Base-by-base conservation (phyloP, 2,113 vertebrate species). In the Paracanthobrama guichenoti region DNA sequence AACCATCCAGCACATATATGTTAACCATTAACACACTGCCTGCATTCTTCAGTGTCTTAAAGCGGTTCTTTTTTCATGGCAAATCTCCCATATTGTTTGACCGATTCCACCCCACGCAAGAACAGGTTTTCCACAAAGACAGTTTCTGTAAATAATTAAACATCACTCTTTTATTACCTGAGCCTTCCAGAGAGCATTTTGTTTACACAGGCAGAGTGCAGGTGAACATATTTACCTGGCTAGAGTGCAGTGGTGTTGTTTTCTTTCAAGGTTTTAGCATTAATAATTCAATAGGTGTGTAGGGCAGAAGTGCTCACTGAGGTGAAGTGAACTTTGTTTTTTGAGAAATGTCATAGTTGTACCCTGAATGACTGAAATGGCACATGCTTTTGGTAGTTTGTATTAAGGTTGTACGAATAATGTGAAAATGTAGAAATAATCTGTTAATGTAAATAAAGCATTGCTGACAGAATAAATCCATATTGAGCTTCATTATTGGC, bases 91-190 rank as follows among this genome's bases (percentile, higher is more conserved):
- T 46, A 50, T 75, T 84, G 83, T 85, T 44, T 57, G 74, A 62
- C 53, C 4, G 16, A 77, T 16, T 53, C 62, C 8, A 14, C 62
- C 53, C 50, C 1, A 7, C 6, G 6, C 39, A 28, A 55, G 35
- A 66, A 81, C 85, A 53, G 75, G 81, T 59, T 85, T 72, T 74
- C 39, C 50, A 66, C 31, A 44, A 82, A 87, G 14, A 46, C 53
- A 46, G 71, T 39, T 24, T 60, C 26, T 71, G 64, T 93, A 73
- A 87, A 90, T 89, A 89, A 92, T 91, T 92, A 55, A 91, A 60
- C n/a, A 28, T 4, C 1, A 1, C 0, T 42, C 72, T 86, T 69
- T 64, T 12, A 60, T 2, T 71, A 69, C 50, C 39, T 44, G 44
- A 44, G 59, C 44, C 50, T 79, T 86, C 26, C 55, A 50, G 26